phyloP scores from a whole-genome alignment of 2,888 invertebrate species.

The Philereme transversata region DNA sequence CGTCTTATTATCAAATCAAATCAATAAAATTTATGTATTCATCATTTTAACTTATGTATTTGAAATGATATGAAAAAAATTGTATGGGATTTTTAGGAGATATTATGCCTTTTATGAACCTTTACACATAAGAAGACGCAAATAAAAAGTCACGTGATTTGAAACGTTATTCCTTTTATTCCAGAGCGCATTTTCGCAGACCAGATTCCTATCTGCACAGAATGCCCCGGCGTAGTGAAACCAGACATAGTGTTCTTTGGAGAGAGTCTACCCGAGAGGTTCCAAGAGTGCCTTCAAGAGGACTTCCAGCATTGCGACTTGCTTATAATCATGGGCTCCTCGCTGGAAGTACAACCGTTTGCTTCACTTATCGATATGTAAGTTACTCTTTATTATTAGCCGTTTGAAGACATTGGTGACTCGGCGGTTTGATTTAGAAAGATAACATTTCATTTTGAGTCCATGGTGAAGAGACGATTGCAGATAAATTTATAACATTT shows the following conservation, averaged over 20 bases:
- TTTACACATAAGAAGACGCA: no score
- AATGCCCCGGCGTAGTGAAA: conserved; percentile 92
- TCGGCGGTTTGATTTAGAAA: no score
- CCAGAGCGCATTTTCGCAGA: conserved; percentile 88
- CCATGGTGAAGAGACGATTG: no score
- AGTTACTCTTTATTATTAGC: conserved; percentile 35
- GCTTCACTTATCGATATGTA: conserved; percentile 93
- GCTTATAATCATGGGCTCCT: conserved; percentile 97
- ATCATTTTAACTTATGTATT: no score
- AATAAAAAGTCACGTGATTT: not conserved
- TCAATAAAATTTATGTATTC: no score
- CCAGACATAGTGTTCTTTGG: conserved; percentile 99
- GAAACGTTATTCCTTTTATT: conserved; percentile 33
- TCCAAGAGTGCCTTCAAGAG: conserved; percentile 86
- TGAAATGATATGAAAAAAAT: no score
- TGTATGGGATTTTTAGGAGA: no score
- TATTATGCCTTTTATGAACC: no score
- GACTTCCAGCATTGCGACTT: conserved; percentile 95
- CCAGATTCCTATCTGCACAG: conserved; percentile 89
- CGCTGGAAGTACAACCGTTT: conserved; percentile 97
- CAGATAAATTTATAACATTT: no score
- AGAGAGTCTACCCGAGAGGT: conserved; percentile 92
- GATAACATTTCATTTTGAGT: no score
- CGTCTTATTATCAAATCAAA: no score
- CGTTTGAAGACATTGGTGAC: no score